A percentile compares a stretch with the other conserved stretches of the same genome.
phyloP scores from a whole-genome alignment of 1,140 invertebrate genomes.

The Panonychus citri region DNA sequence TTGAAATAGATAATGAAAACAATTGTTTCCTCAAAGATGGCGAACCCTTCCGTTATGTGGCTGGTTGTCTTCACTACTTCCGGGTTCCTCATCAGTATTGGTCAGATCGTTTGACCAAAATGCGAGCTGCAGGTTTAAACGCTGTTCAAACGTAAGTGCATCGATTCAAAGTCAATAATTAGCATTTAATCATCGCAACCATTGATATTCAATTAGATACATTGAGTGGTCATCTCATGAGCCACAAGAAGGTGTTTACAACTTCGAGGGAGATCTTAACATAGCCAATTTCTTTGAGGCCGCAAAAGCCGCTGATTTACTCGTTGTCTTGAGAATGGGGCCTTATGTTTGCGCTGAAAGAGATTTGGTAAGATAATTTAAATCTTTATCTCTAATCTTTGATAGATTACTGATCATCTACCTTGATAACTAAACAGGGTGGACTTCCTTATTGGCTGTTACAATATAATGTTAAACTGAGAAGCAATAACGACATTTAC shows the following conservation, averaged over 20 bases:
- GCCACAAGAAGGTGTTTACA: not conserved
- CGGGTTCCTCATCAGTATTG: constrained; percentile 27
- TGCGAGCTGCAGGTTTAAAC: constrained; percentile 27
- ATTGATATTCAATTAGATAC: constrained; percentile 1
- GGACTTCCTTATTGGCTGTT: constrained; percentile 24
- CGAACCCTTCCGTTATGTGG: constrained; percentile 48
- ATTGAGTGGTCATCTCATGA: constrained; percentile 8
- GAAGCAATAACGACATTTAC: constrained; percentile 16
- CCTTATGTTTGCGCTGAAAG: constrained; percentile 30
- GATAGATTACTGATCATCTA: no score
- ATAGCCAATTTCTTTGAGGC: constrained; percentile 22
- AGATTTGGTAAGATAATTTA: constrained; percentile 21
- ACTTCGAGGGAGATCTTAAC: constrained; percentile 14
- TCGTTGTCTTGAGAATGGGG: constrained; percentile 26
- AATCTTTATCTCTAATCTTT: not conserved
- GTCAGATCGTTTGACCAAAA: constrained; percentile 27
- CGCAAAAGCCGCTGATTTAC: constrained; percentile 23
- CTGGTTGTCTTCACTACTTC: constrained; percentile 37
- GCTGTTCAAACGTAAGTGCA: constrained; percentile 17
- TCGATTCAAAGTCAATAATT: not conserved
- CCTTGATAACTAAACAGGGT: constrained; percentile 8
- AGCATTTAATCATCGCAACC: not conserved
- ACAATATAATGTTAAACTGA: constrained; percentile 6
- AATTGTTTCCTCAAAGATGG: constrained; percentile 63
- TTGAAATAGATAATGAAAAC: constrained; percentile 40